Percentiles rank a stretch among this genome's conserved stretches.
Evolutionary conservation across 1,140 invertebrate species (phyloP).

Genomic region (Papilio dardanus): DNA sequence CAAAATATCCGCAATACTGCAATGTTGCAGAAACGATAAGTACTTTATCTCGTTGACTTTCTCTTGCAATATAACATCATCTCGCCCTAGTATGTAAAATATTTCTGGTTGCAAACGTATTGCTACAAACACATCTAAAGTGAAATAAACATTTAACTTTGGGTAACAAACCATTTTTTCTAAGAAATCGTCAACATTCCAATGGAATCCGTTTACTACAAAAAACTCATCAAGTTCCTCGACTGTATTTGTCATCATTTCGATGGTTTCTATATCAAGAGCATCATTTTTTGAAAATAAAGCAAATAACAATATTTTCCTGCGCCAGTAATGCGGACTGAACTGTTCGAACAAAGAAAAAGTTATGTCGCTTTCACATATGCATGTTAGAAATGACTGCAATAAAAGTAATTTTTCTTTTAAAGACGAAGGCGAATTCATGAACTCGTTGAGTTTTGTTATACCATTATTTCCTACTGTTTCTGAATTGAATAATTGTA

Average conservation of each 20-base stretch:
- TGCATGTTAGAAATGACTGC: constrained; percentile 16
- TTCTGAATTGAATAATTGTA: constrained; percentile 4
- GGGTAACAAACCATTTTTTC: constrained; percentile 3
- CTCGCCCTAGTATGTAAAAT: background rate
- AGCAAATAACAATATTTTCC: background rate
- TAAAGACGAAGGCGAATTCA: background rate
- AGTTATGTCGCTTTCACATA: constrained; percentile 5
- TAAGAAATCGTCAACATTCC: background rate
- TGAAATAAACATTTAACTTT: background rate
- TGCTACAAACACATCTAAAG: background rate
- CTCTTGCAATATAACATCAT: background rate
- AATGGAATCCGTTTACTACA: constrained; percentile 3
- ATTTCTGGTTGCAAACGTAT: constrained; percentile 1
- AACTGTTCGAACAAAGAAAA: constrained; percentile 22
- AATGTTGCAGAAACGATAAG: background rate
- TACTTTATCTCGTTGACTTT: background rate
- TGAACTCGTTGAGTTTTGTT: constrained; percentile 8
- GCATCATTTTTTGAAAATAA: background rate
- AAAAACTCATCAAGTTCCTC: constrained; percentile 6
- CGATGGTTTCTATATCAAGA: background rate
- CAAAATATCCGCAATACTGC: background rate
- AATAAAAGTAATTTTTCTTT: constrained; percentile 11
- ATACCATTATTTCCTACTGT: background rate
- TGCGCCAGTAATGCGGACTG: background rate
- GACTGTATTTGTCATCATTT: background rate